phyloP scores from a whole-genome alignment of 2,797 vertebrate genomes.

The Valencia hispanica region DNA sequence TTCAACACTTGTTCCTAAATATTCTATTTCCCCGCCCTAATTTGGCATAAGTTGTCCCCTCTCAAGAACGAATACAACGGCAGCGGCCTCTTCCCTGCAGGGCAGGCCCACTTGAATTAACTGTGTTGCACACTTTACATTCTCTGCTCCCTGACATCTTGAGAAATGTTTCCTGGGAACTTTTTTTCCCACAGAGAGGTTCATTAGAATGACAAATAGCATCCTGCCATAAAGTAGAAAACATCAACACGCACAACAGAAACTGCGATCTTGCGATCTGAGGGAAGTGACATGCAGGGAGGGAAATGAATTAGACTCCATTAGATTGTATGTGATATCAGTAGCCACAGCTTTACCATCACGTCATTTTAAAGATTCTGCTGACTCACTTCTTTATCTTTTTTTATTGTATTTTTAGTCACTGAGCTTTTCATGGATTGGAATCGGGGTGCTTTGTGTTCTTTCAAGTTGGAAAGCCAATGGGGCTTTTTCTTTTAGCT shows the following conservation, averaged over 20 bases:
- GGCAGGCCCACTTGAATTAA: slow-evolving; percentile 78
- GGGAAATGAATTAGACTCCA: slow-evolving; percentile 80
- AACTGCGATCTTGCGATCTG: slow-evolving; percentile 79
- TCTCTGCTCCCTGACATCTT: slow-evolving; percentile 81
- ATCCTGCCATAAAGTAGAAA: slow-evolving; percentile 81
- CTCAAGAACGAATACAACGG: slow-evolving; percentile 69
- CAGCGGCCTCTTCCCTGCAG: slow-evolving; percentile 65
- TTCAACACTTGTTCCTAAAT: slow-evolving; percentile 57
- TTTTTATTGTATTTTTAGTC: slow-evolving; percentile 27
- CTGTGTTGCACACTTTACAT: slow-evolving; percentile 77
- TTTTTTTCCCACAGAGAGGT: slow-evolving; percentile 81
- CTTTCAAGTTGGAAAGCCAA: slow-evolving; percentile 46
- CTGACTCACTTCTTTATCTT: slow-evolving; percentile 75
- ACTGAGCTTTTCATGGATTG: slow-evolving; percentile 40
- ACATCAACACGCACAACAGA: slow-evolving; percentile 82
- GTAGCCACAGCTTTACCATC: slow-evolving; percentile 59
- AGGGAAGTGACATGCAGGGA: slow-evolving; percentile 79
- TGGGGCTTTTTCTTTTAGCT: slow-evolving; percentile 49
- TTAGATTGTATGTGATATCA: slow-evolving; percentile 81
- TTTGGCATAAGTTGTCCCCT: slow-evolving; percentile 70
- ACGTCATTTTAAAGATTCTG: slow-evolving; percentile 70
- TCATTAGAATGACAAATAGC: slow-evolving; percentile 87
- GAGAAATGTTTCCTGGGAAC: slow-evolving; percentile 82
- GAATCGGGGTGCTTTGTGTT: slow-evolving; percentile 50
- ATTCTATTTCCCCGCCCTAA: slow-evolving; percentile 60